phyloP scores from a whole-genome alignment of 1,140 invertebrate genomes.

The Zaprionus capensis region DNA sequence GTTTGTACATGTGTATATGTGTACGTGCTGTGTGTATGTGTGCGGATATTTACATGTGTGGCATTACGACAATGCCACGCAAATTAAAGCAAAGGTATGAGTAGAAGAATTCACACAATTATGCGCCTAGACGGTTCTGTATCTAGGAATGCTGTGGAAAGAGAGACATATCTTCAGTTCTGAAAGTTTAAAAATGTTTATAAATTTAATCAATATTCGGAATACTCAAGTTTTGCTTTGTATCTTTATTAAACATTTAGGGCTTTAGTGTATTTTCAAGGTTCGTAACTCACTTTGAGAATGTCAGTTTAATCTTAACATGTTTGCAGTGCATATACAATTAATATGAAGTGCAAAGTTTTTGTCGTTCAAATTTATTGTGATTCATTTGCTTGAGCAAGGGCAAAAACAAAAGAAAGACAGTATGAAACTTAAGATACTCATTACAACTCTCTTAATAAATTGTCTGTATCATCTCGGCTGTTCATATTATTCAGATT shows the following conservation, averaged over 20 bases:
- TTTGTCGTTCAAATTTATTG: conserved; percentile 19
- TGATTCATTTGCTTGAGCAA: conserved; percentile 30
- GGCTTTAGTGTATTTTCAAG: neutral
- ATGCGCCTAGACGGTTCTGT: neutral
- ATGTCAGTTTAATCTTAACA: neutral
- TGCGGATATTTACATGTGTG: conserved; percentile 48
- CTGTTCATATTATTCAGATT: too few species aligned
- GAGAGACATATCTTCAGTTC: neutral
- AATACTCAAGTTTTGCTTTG: neutral
- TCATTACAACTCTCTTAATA: too few species aligned
- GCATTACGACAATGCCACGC: conserved; percentile 40
- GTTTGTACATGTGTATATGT: conserved; percentile 8
- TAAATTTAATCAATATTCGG: neutral
- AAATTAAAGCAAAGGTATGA: conserved; percentile 38
- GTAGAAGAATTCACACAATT: neutral
- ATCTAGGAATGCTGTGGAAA: neutral
- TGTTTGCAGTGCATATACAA: conserved; percentile 1
- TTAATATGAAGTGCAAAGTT: conserved; percentile 29
- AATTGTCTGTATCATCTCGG: too few species aligned
- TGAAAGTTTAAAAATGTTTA: neutral
- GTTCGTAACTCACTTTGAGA: neutral
- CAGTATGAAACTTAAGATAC: neutral
- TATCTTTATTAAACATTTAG: too few species aligned
- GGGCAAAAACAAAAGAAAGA: neutral
- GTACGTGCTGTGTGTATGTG: neutral